phyloP scores from a whole-genome alignment of 2,797 vertebrate genomes.

The Pristis pectinata region DNA sequence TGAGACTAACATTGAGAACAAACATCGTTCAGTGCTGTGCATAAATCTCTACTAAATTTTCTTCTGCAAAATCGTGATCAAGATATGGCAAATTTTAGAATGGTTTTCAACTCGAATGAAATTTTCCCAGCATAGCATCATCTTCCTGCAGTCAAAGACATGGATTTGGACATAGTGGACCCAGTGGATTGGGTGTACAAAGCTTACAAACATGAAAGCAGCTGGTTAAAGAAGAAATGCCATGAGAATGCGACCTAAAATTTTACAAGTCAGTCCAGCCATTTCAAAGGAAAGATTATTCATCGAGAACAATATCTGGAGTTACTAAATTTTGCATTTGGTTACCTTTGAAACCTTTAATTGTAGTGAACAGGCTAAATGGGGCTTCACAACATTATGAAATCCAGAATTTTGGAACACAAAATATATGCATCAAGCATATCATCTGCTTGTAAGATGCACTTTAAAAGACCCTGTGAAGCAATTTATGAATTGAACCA shows the following conservation, averaged over 20 bases:
- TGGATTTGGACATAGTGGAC: conserved; percentile 13
- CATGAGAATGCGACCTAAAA: conserved; percentile 1
- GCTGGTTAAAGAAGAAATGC: neutral
- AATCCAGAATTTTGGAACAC: neutral
- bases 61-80: neutral
- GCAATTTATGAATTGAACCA: neutral
- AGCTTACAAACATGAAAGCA: conserved; percentile 24
- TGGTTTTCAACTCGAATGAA: neutral
- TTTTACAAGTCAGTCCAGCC: neutral
- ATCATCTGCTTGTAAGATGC: neutral
- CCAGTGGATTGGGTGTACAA: neutral
- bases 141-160: neutral
- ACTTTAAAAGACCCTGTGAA: neutral
- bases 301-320: neutral
- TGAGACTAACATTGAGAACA: neutral
- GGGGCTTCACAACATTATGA: neutral
- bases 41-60: neutral
- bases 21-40: neutral
- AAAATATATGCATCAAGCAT: neutral
- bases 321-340: neutral
- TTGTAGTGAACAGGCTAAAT: neutral
- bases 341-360: neutral
- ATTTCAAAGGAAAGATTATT: neutral
- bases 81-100: neutral
- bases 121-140: conserved; percentile 11